These are phyloP conservation scores for Tringa solitaria DNA, from an alignment of 2,113 vertebrate genomes.

Conservation along the genomic window DNA sequence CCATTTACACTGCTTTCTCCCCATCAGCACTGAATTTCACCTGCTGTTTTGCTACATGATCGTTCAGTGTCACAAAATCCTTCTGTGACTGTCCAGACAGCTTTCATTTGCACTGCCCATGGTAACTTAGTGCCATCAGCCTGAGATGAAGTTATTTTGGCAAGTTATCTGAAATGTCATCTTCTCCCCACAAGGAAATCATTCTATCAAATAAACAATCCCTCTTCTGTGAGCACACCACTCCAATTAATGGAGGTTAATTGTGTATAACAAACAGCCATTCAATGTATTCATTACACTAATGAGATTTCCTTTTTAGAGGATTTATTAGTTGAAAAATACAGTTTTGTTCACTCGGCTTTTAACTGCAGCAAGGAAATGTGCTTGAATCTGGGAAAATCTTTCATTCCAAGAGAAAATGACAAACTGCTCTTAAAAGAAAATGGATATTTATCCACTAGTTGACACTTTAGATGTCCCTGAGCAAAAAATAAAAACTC, in stretches of 20 bases:
- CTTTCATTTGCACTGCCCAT: neutral
- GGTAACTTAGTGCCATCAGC: neutral
- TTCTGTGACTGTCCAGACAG: neutral
- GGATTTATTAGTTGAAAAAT: slow-evolving; percentile 50
- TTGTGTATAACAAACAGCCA: slow-evolving; percentile 56
- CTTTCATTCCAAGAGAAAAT: neutral
- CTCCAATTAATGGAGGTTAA: slow-evolving; percentile 54
- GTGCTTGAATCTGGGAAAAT: neutral
- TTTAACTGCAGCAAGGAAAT: slow-evolving; percentile 7
- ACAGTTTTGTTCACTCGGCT: neutral
- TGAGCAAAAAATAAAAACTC: neutral
- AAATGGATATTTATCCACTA: neutral
- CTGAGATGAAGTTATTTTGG: slow-evolving; percentile 34
- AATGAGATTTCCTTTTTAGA: slow-evolving; percentile 52
- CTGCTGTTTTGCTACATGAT: neutral
- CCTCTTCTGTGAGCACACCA: slow-evolving; percentile 31
- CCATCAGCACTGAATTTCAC: neutral
- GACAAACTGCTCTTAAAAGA: neutral
- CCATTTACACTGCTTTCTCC: neutral
- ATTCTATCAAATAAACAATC: slow-evolving; percentile 32
- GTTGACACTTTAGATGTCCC: neutral
- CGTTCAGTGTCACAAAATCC: neutral
- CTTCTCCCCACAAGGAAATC: neutral
- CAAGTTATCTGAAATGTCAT: neutral
- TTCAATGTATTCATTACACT: slow-evolving; percentile 53